Percentiles rank a stretch among this genome's conserved stretches.
These are phyloP conservation scores for Perca fluviatilis DNA, from an alignment of 2,113 vertebrate species.

Conservation along the genomic window DNA sequence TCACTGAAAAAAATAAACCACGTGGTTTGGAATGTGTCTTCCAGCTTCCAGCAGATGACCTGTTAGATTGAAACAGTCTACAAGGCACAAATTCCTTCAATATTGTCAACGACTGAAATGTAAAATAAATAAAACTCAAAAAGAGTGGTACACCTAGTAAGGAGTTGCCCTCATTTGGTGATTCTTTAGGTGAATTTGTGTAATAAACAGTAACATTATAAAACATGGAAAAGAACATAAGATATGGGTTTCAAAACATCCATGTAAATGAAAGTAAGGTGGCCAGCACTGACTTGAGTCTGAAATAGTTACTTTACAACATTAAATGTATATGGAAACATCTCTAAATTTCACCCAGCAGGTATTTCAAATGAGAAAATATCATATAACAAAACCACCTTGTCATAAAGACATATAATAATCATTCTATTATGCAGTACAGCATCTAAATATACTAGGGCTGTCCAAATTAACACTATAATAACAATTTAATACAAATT, in stretches of 20 bases:
- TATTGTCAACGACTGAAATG: too few relatives aligned
- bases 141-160: too few relatives aligned
- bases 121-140: too few relatives aligned
- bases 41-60: too few relatives aligned
- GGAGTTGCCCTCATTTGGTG: too few relatives aligned
- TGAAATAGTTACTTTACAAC: not conserved
- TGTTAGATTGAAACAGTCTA: too few relatives aligned
- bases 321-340: not conserved
- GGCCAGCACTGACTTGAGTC: not conserved
- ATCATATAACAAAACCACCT: not conserved
- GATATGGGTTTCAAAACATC: not conserved
- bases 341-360: not conserved
- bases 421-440: not conserved
- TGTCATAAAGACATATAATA: not conserved
- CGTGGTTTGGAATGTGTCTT: too few relatives aligned
- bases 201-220: not conserved
- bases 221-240: not conserved
- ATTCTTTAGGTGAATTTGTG: not conserved
- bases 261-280: not conserved
- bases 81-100: too few relatives aligned
- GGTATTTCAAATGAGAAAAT: not conserved
- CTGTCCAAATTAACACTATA: too few relatives aligned
- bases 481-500: too few relatives aligned
- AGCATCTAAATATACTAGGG: not conserved
- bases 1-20: not conserved